A percentile compares a stretch with the other conserved stretches of the same genome.
Evolutionary conservation across 37 sponge, comb jelly and placozoan genomes (phyloP).

Genomic region (Cliona cf. orientalis): DNA sequence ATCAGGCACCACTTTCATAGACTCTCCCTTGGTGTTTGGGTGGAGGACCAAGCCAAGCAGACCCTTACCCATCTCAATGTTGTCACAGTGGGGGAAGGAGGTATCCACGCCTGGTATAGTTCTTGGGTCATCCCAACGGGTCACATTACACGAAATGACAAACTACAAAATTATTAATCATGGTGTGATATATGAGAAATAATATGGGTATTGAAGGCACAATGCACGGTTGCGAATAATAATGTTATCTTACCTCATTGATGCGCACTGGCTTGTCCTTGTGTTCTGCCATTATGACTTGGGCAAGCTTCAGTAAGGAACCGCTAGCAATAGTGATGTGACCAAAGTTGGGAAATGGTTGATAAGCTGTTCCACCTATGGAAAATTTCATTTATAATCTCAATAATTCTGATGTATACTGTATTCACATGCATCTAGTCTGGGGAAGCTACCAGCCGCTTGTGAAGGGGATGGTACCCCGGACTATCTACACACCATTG

Average conservation of each 20-base stretch:
- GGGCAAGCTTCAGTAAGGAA: background rate
- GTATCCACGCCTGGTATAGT: too few species aligned
- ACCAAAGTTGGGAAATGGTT: background rate
- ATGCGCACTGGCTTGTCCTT: background rate
- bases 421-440: too few species aligned
- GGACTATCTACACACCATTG: conserved; percentile 14
- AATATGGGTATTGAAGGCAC: background rate
- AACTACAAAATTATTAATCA: background rate
- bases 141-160: background rate
- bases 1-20: background rate
- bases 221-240: too few species aligned
- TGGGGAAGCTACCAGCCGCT: too few species aligned
- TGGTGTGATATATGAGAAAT: too few species aligned
- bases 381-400: too few species aligned
- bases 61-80: background rate
- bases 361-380: background rate
- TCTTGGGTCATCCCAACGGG: background rate
- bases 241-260: conserved; percentile 18
- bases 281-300: background rate
- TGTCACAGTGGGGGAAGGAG: background rate
- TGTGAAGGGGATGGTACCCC: too few species aligned
- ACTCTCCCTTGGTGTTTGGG: background rate
- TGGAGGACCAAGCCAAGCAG: background rate
- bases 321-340: background rate
- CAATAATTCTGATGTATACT: too few species aligned